Evolutionary conservation across 2,797 vertebrate species (phyloP), one percentile per base, ranked within the genome.

Genomic region (Acipenser ruthenus): DNA sequence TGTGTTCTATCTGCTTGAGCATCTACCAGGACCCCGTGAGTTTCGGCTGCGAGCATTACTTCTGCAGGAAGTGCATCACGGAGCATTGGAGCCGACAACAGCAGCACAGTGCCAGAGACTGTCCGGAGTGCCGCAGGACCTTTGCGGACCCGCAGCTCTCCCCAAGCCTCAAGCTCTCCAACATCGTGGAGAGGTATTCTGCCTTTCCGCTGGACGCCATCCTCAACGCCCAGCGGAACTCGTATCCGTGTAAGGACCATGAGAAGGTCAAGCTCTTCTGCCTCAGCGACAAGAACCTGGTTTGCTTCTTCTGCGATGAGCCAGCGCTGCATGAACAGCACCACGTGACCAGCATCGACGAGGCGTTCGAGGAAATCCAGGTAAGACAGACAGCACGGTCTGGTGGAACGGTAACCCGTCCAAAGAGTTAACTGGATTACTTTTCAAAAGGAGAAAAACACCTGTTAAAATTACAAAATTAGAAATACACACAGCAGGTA

Each of bases 261-360:
- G 95, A 97, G 84, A 97, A 96, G 87, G 95, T 96, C 79, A 97
- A 98, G 86, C 94, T 98, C 78, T 98, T 98, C 89, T 98, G 95
- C 85, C 93, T 98, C 71, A 94, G 91, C 0, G 96, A 99, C 86
- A 95, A 95, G 55, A 91, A 90, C 6, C 84, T 98, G 52, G 91
- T 99, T 78, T 99, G 96, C 82, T 99, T 99, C 87, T 99, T 99
- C 89, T 99, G 96, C 0, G 96, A 99, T 12, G 92, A 97, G 74
- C 95, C 96, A 0, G 93, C 95, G 0, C 68, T 95, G 55, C 96
- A 99, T 62, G 93, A 98, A 84, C 95, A 97, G 82, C 96, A 99
- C 82, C 95, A 97, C 80, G 94, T 99, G 73, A 98, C 96, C 75
- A 93, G 92, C 18, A 91, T 96, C 8, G 96, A 99, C 2, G 95